phyloP scores from a whole-genome alignment of 2,113 vertebrate genomes.

The Onychostoma macrolepis region DNA sequence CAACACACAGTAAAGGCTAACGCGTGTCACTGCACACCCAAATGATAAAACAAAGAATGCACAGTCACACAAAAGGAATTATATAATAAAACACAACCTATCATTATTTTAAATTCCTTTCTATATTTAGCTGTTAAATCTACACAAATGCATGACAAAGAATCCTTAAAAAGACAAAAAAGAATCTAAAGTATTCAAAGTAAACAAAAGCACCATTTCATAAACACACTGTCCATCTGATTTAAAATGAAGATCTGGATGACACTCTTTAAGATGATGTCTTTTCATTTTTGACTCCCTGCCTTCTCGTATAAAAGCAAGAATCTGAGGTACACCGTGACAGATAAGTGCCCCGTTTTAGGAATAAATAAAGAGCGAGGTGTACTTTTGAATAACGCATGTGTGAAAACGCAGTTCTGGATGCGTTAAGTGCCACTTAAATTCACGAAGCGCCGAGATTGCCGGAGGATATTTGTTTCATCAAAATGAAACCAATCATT shows the following conservation, averaged over 20 bases:
- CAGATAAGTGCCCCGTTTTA: constrained; percentile 43
- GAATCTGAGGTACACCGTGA: constrained; percentile 20
- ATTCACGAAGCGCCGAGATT: constrained; percentile 19
- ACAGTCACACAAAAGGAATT: background rate
- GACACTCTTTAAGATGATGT: constrained; percentile 29
- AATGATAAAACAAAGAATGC: background rate
- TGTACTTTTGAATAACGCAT: constrained; percentile 51
- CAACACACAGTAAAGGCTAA: background rate
- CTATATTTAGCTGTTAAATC: background rate
- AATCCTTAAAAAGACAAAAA: background rate
- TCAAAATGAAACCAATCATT: constrained; percentile 17
- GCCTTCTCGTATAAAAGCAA: constrained; percentile 16
- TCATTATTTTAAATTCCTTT: background rate
- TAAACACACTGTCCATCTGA: background rate
- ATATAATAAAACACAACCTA: background rate
- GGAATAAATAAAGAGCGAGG: constrained; percentile 18
- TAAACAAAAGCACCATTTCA: constrained; percentile 12
- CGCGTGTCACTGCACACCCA: background rate
- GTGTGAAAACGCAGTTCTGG: constrained; percentile 38
- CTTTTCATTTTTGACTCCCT: background rate
- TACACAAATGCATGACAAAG: background rate
- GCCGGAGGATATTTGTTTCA: constrained; percentile 48
- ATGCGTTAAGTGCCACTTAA: constrained; percentile 33
- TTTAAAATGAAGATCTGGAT: constrained; percentile 3
- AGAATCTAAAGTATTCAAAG: background rate